Conservation (phyloP, 2,797 vertebrate species). For the Tokudaia muenninki region DNA sequence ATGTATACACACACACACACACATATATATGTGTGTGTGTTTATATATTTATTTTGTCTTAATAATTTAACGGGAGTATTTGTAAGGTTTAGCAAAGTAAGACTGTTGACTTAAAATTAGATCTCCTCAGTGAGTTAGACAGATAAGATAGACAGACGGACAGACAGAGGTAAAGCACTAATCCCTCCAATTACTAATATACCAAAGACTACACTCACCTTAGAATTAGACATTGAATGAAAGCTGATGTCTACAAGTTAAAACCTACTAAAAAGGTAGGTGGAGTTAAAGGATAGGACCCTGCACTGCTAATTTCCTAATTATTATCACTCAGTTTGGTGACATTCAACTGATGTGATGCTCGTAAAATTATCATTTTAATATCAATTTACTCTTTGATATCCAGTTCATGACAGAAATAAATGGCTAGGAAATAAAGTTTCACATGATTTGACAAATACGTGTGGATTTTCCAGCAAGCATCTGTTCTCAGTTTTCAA, state of each 20-base stretch:
- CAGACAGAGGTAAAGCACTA: background rate
- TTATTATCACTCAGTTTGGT: background rate
- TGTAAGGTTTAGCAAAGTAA: slow-evolving; percentile 4
- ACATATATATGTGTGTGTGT: no score
- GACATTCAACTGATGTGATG: background rate
- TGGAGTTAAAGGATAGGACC: background rate
- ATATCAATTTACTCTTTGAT: slow-evolving; percentile 32
- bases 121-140: background rate
- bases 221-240: background rate
- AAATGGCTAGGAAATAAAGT: slow-evolving; percentile 15
- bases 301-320: background rate
- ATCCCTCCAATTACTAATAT: background rate
- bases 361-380: slow-evolving; percentile 25
- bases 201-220: background rate
- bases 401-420: slow-evolving; percentile 46
- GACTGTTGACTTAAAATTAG: background rate
- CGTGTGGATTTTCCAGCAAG: background rate
- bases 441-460: slow-evolving; percentile 27
- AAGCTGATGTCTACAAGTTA: background rate
- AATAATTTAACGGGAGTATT: background rate
- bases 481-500: background rate
- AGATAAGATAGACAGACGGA: background rate
- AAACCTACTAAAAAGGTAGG: background rate
- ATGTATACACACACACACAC: no score
- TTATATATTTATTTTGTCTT: no score